Base-by-base conservation (phyloP, 2,113 vertebrate genomes). In the Prolemur simus region DNA sequence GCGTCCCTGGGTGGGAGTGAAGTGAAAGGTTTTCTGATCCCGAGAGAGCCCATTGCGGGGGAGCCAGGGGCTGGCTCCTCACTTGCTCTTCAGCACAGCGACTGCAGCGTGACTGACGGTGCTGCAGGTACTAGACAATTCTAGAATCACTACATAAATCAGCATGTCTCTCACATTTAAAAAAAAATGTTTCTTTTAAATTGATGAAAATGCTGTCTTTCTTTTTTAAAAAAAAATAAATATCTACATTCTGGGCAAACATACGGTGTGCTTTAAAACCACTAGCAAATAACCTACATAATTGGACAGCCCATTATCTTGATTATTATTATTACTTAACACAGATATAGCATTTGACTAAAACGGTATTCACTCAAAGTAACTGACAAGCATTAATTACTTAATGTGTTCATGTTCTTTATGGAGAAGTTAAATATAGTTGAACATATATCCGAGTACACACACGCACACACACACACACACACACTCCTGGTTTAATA, bases 71-170 rank as follows among this genome's bases (percentile, higher is more conserved):
- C 42, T 8, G 29, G 29, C 4, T 54, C 29, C 60, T 45, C 0
- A 18, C 11, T 47, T 69, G 4, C 18, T 34, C 69, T 81, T 97
- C 93, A 92, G 92, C 96, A 96, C 15, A 87, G 88, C 89, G 69
- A 98, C 96, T 96, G 96, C 56, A 86, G 88, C 45, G 92, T 98
- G 98, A 97, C 92, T 98, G 96, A 97, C 97, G 96, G 76, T 97
- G 95, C 91, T 82, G 14, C 89, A 97, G 94, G 47, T 71, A 96
- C 96, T 91, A 52, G 88, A 90, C 82, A 94, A 94, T 97, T 98
- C 98, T 96, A 97, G 96, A 96, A 97, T 64, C 96, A 95, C 98
- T 97, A 98, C 94, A 87, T 88, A 98, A 97, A 98, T 98, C 97
- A 97, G 94, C 97, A 96, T 97, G 94, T 95, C 96, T 98, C 25